These are phyloP conservation scores for Ciconia nigra DNA, from an alignment of 2,797 vertebrate species.

Conservation along the genomic window DNA sequence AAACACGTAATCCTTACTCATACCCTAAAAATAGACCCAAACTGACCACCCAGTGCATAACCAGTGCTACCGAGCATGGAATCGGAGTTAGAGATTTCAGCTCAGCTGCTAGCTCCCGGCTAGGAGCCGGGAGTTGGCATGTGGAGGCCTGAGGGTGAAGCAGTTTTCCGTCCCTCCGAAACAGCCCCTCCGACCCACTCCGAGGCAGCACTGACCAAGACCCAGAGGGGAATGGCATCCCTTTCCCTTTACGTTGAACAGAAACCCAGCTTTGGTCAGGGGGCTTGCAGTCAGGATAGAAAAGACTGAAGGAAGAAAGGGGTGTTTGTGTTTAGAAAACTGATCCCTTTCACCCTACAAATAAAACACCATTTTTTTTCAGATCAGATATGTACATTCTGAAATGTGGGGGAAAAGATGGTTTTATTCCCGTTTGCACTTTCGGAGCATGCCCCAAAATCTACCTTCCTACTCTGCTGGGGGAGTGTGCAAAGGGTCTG, in stretches of 20 bases:
- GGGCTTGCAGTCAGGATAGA: background rate
- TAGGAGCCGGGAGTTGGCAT: background rate
- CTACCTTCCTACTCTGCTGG: background rate
- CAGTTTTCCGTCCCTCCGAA: background rate
- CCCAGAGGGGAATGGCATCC: rapidly evolving
- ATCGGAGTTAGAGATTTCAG: background rate
- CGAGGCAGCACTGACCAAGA: background rate
- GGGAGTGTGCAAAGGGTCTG: background rate
- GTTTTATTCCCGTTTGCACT: background rate
- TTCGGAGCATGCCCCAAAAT: background rate
- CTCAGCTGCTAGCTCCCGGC: background rate
- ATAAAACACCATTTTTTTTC: background rate
- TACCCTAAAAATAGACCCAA: constrained; percentile 30
- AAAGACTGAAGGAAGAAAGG: background rate
- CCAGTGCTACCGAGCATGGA: background rate
- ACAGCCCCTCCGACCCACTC: background rate
- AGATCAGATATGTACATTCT: background rate
- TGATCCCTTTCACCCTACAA: background rate
- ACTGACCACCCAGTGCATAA: constrained; percentile 21
- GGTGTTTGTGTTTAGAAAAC: background rate
- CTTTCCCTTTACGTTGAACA: background rate
- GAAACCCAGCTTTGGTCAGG: background rate
- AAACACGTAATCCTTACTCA: constrained; percentile 38
- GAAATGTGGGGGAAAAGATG: background rate
- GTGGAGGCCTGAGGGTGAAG: background rate